Evolutionary conservation across 2,797 vertebrate genomes (phyloP).

Genomic region (Lutjanus campechanus): DNA sequence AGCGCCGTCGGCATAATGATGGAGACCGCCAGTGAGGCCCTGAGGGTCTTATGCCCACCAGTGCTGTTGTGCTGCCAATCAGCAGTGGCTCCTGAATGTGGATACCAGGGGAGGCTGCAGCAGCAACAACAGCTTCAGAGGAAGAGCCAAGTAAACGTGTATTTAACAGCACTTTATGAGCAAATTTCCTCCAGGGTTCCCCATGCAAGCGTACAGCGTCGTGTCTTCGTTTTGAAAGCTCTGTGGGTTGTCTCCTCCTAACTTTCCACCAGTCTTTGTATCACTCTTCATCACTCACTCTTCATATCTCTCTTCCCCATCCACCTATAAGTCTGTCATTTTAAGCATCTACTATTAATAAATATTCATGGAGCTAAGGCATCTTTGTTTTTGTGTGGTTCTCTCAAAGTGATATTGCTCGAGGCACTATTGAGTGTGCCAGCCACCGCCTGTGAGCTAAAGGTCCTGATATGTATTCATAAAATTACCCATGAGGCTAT

Average conservation of each 20-base stretch:
- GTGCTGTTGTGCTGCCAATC: constrained; percentile 72
- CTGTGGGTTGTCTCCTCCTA: constrained; percentile 10
- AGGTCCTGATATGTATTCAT: constrained; percentile 83
- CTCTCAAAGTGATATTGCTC: constrained; percentile 80
- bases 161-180: constrained; percentile 75
- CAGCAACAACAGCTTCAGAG: constrained; percentile 50
- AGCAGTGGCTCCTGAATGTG: constrained; percentile 49
- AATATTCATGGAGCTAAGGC: constrained; percentile 75
- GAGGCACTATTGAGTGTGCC: constrained; percentile 73
- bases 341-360: constrained; percentile 63
- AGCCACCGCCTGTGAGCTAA: constrained; percentile 71
- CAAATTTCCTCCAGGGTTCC: constrained; percentile 60
- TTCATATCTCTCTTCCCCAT: constrained; percentile 44
- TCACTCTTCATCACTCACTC: constrained; percentile 19
- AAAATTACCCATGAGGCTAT: constrained; percentile 76
- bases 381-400: constrained; percentile 79
- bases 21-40: constrained; percentile 64
- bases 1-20: constrained; percentile 70
- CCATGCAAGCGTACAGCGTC: not conserved
- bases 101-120: constrained; percentile 51
- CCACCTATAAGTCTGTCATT: constrained; percentile 54
- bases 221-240: constrained; percentile 51
- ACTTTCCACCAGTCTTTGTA: constrained; percentile 31
- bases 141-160: constrained; percentile 44
- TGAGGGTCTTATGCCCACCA: constrained; percentile 60